Evolutionary conservation across 2,797 vertebrate species (phyloP).

Genomic region (Poecilia wingei): DNA sequence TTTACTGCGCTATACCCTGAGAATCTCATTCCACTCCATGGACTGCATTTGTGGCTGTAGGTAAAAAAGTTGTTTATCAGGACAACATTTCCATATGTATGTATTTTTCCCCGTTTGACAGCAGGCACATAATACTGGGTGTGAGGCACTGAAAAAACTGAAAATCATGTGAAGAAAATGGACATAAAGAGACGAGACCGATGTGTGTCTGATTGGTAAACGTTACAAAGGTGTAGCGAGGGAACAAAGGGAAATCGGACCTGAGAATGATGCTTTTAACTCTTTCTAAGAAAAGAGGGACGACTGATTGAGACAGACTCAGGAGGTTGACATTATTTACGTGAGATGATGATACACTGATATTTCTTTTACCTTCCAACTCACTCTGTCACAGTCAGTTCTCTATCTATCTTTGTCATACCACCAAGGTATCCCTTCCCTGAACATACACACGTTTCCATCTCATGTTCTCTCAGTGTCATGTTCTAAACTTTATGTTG

Average conservation of each 20-base stretch:
- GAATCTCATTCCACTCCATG: background rate
- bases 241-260: background rate
- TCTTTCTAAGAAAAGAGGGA: background rate
- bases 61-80: conserved; percentile 2
- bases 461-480: background rate
- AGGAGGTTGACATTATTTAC: no score
- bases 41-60: background rate
- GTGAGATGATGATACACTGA: no score
- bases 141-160: conserved; percentile 35
- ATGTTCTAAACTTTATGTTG: background rate
- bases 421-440: conserved; percentile 12
- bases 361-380: no score
- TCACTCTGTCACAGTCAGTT: no score
- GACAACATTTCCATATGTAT: conserved; percentile 43
- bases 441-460: background rate
- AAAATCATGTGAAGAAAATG: conserved; percentile 17
- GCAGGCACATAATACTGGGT: conserved; percentile 38
- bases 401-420: conserved; percentile 25
- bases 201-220: background rate
- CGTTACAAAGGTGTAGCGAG: background rate
- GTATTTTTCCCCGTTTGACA: conserved; percentile 56
- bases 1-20: background rate
- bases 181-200: conserved; percentile 3
- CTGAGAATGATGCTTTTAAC: conserved; percentile 44
- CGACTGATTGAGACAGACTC: no score